A percentile compares a stretch with the other conserved stretches of the same genome.
phyloP scores from a whole-genome alignment of 1,140 invertebrate genomes.

The Drosophila virilis region DNA sequence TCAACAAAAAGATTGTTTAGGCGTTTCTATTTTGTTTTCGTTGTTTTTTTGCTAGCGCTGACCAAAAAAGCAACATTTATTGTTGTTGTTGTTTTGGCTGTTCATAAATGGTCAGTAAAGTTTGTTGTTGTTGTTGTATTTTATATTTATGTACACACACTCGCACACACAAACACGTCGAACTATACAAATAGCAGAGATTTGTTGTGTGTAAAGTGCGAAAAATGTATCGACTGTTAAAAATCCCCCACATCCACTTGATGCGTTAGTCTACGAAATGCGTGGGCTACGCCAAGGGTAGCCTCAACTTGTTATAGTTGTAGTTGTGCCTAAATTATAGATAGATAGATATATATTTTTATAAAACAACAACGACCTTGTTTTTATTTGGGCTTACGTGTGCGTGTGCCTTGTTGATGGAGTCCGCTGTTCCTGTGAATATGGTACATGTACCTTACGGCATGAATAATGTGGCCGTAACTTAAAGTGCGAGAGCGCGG shows the following conservation, averaged over 20 bases:
- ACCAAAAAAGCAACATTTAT: conserved; percentile 43
- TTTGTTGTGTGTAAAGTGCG: conserved; percentile 58
- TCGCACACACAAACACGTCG: neutral
- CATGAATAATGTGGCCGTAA: conserved; percentile 9
- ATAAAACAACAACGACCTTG: conserved; percentile 39
- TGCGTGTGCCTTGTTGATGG: conserved; percentile 25
- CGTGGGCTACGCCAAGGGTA: conserved; percentile 45
- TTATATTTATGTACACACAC: conserved; percentile 21
- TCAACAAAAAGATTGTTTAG: conserved; percentile 63
- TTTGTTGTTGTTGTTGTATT: conserved; percentile 21
- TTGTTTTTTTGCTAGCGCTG: conserved; percentile 21
- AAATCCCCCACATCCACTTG: conserved; percentile 31
- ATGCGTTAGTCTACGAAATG: conserved; percentile 13
- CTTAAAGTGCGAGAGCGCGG: conserved; percentile 32
- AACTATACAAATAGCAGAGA: conserved; percentile 10
- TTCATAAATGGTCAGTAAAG: conserved; percentile 68
- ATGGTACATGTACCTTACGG: neutral
- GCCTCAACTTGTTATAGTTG: conserved; percentile 15
- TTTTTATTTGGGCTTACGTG: conserved; percentile 47
- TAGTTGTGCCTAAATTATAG: conserved; percentile 18
- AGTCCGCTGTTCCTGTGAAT: neutral
- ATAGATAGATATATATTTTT: conserved; percentile 29
- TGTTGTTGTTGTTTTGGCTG: conserved; percentile 44
- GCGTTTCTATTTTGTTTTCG: conserved; percentile 47
- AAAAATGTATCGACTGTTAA: conserved; percentile 58